These are phyloP conservation scores for Xiphydria camelus DNA, from an alignment of 2,888 invertebrate genomes.

Conservation along the genomic window DNA sequence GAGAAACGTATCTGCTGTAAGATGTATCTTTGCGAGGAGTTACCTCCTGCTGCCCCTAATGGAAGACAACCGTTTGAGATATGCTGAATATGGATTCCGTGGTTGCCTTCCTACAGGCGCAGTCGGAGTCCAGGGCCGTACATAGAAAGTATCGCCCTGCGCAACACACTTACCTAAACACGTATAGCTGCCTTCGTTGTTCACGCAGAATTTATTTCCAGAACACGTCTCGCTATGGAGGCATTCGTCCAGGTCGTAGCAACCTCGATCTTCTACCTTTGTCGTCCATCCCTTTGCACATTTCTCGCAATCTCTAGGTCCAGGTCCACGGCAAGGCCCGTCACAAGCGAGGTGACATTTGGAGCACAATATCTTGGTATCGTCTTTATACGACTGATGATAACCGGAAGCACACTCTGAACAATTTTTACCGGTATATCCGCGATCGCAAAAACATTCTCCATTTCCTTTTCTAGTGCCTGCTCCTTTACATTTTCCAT, in stretches of 20 bases:
- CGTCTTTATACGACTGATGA: conserved; percentile 76
- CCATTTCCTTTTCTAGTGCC: conserved; percentile 94
- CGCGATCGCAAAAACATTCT: conserved; percentile 81
- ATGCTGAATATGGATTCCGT: too few relatives aligned
- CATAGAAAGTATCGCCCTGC: too few relatives aligned
- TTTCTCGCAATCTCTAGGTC: conserved; percentile 69
- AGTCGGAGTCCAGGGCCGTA: too few relatives aligned
- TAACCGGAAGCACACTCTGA: conserved; percentile 75
- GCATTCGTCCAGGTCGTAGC: conserved; percentile 86
- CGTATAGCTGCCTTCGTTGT: conserved; percentile 80
- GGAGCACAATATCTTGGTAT: conserved; percentile 74
- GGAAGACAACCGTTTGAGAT: too few relatives aligned
- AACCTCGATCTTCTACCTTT: conserved; percentile 75
- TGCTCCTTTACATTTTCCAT: conserved; percentile 83
- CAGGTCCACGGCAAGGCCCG: conserved; percentile 73
- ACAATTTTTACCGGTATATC: conserved; percentile 80
- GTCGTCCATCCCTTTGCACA: conserved; percentile 76
- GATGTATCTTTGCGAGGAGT: too few relatives aligned
- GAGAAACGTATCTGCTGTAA: neutral
- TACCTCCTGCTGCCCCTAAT: too few relatives aligned
- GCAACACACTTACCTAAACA: conserved; percentile 65
- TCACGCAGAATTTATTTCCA: conserved; percentile 81
- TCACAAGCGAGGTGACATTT: conserved; percentile 80
- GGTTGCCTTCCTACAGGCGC: too few relatives aligned
- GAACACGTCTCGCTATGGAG: conserved; percentile 63